These are phyloP conservation scores for Endotricha flammealis DNA, from an alignment of 2,888 invertebrate species.

Conservation along the genomic window DNA sequence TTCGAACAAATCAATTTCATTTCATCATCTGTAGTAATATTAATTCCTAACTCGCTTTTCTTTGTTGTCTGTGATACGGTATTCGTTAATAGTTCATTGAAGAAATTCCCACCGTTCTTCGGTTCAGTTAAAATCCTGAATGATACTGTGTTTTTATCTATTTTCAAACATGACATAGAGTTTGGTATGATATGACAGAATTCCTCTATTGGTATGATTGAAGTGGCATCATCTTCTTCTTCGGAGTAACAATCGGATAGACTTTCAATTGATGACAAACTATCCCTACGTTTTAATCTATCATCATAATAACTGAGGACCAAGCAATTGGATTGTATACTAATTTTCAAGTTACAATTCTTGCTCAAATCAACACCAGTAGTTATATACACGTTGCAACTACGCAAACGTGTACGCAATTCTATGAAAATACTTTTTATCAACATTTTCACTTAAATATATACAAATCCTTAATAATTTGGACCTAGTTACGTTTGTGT, in stretches of 20 bases:
- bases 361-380: conserved; percentile 61
- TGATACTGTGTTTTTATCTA: conserved; percentile 63
- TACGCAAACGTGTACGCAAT: conserved; percentile 77
- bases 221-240: conserved; percentile 50
- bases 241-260: conserved; percentile 64
- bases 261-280: conserved; percentile 68
- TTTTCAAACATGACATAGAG: conserved; percentile 71
- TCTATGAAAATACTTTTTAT: conserved; percentile 77
- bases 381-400: conserved; percentile 79
- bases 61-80: conserved; percentile 31
- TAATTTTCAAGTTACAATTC: conserved; percentile 66
- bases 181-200: conserved; percentile 70
- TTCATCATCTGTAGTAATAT: conserved; percentile 42
- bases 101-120: conserved; percentile 65
- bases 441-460: conserved; percentile 53
- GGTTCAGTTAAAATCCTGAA: conserved; percentile 70
- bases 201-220: conserved; percentile 54
- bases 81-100: conserved; percentile 52
- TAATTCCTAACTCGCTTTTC: conserved; percentile 41
- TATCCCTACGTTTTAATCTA: conserved; percentile 47
- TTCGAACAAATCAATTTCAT: conserved; percentile 58
- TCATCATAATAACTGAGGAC: conserved; percentile 59
- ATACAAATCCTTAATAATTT: conserved; percentile 20
- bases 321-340: conserved; percentile 64
- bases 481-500: conserved; percentile 25